Percentiles rank a stretch among this genome's conserved stretches.
These are phyloP conservation scores for Crotalus viridis DNA, from an alignment of 2,113 vertebrate species.

Conservation along the genomic window DNA sequence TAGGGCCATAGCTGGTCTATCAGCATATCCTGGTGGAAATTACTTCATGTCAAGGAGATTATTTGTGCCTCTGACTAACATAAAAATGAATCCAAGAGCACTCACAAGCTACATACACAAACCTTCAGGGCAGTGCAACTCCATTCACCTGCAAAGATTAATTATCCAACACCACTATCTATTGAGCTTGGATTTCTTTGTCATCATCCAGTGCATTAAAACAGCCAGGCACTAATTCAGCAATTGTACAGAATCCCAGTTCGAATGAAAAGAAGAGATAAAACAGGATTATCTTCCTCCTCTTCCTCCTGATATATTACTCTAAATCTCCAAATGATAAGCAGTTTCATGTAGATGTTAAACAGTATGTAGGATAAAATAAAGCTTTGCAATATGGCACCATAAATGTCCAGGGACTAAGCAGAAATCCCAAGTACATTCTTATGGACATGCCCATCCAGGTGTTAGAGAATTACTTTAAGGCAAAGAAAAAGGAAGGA, in stretches of 20 bases:
- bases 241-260: not conserved
- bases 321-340: not conserved
- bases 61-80: not conserved
- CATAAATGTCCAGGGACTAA: not conserved
- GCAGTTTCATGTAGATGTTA: not conserved
- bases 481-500: not conserved
- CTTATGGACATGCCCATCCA: not conserved
- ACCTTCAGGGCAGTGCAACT: not conserved
- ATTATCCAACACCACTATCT: not conserved
- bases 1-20: not conserved
- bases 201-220: not conserved
- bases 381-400: not conserved
- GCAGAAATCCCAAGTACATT: not conserved
- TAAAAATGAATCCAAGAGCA: not conserved
- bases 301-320: not conserved
- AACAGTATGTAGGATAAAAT: not conserved
- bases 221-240: not conserved
- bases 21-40: not conserved
- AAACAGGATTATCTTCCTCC: not conserved
- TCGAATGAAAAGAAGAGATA: not conserved
- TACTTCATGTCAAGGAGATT: not conserved
- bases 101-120: not conserved
- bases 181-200: not conserved
- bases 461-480: not conserved
- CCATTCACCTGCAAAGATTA: not conserved